phyloP scores from a whole-genome alignment of 2,888 invertebrate species.

The Lithophane ornitopus region DNA sequence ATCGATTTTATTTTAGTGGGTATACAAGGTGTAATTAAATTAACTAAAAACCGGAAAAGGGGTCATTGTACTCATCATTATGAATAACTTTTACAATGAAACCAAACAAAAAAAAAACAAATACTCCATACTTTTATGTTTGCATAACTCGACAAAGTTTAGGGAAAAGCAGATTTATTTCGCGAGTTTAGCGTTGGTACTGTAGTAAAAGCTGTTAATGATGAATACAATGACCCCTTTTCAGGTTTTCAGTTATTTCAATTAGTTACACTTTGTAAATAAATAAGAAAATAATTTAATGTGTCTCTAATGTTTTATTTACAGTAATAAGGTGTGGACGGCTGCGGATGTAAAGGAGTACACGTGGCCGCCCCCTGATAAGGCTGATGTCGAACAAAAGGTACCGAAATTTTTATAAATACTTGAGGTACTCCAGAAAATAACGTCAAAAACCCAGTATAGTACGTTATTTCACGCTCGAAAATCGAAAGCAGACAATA shows the following conservation, averaged over 20 bases:
- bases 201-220: not conserved
- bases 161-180: not conserved
- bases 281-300: conserved; percentile 9
- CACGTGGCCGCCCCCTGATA: conserved; percentile 94
- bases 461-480: not conserved
- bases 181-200: not conserved
- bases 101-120: too few relatives aligned
- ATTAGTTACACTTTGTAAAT: not conserved
- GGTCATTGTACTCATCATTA: too few relatives aligned
- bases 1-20: not conserved
- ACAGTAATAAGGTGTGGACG: conserved; percentile 91
- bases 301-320: conserved; percentile 62
- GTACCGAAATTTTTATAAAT: conserved; percentile 66
- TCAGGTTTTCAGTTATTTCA: not conserved
- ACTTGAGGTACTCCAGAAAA: not conserved
- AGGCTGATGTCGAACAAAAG: conserved; percentile 79
- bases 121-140: too few relatives aligned
- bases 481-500: not conserved
- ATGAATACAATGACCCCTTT: not conserved
- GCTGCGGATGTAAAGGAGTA: conserved; percentile 98
- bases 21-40: not conserved
- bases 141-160: not conserved
- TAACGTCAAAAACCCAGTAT: not conserved
- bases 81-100: too few relatives aligned
- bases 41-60: too few relatives aligned